Evolutionary conservation across 2,888 invertebrate genomes (phyloP).

Genomic region (Syrista parreyssii): DNA sequence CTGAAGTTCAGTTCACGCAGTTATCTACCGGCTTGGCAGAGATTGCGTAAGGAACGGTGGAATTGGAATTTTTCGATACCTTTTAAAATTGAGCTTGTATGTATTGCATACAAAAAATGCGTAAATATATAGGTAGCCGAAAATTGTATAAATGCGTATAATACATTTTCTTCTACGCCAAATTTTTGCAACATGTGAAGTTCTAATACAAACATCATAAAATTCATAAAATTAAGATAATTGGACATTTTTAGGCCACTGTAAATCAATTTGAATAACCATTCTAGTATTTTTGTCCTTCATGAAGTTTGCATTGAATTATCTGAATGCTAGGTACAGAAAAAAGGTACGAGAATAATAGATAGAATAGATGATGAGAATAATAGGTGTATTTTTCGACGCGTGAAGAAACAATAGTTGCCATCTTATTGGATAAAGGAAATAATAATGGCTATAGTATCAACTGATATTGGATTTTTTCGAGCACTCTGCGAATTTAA

Average conservation of each 20-base stretch:
- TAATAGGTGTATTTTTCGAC: neutral
- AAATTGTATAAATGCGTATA: neutral
- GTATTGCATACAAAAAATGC: neutral
- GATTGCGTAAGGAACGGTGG: slow-evolving; percentile 13
- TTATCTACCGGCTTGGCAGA: neutral
- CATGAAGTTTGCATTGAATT: neutral
- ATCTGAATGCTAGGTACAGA: neutral
- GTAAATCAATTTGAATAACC: neutral
- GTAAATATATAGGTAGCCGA: neutral
- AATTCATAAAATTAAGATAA: neutral
- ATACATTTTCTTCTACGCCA: neutral
- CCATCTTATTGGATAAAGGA: neutral
- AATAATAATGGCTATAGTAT: neutral
- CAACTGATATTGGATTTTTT: neutral
- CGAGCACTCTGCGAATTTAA: neutral
- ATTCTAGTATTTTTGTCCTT: neutral
- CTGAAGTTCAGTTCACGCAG: neutral
- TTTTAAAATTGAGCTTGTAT: neutral
- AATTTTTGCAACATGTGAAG: neutral
- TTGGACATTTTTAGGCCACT: neutral
- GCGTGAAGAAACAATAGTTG: neutral
- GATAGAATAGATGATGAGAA: neutral
- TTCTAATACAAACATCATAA: neutral
- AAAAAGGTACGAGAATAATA: neutral
- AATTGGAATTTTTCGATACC: neutral